Conservation (phyloP, 2,888 invertebrate species). For the Dicyrtomina minuta region DNA sequence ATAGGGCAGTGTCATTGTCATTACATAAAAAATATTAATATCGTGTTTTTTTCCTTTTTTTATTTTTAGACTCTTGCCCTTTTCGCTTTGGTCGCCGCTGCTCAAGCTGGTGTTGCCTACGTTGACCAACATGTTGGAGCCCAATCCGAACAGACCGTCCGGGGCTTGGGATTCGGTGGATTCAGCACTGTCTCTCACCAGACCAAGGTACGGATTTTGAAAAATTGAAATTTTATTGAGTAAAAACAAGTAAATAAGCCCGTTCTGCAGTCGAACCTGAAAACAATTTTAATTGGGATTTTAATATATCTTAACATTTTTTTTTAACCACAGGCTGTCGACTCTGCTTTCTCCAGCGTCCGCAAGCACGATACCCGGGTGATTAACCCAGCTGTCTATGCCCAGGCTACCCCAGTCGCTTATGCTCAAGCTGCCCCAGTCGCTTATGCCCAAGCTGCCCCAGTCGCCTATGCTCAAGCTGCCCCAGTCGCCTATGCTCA, state of each 20-base stretch:
- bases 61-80: slow-evolving; percentile 32
- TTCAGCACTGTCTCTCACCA: slow-evolving; percentile 35
- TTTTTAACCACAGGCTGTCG: no score
- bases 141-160: slow-evolving; percentile 42
- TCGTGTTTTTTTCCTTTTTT: background rate
- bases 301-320: no score
- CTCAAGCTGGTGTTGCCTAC: slow-evolving; percentile 14
- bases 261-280: no score
- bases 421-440: background rate
- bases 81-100: slow-evolving; percentile 32
- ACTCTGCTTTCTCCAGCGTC: no score
- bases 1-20: no score
- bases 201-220: slow-evolving; percentile 24
- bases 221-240: no score
- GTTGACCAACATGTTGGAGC: slow-evolving; percentile 32
- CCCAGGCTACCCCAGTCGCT: background rate
- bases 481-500: background rate
- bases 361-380: no score
- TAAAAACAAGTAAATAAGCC: no score
- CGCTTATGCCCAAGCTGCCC: background rate
- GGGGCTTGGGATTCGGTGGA: slow-evolving; percentile 42
- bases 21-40: no score
- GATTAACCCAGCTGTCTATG: no score
- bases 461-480: background rate
- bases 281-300: no score